These are phyloP conservation scores for Branchinecta lindahli DNA, from an alignment of 1,140 invertebrate genomes.

Conservation along the genomic window DNA sequence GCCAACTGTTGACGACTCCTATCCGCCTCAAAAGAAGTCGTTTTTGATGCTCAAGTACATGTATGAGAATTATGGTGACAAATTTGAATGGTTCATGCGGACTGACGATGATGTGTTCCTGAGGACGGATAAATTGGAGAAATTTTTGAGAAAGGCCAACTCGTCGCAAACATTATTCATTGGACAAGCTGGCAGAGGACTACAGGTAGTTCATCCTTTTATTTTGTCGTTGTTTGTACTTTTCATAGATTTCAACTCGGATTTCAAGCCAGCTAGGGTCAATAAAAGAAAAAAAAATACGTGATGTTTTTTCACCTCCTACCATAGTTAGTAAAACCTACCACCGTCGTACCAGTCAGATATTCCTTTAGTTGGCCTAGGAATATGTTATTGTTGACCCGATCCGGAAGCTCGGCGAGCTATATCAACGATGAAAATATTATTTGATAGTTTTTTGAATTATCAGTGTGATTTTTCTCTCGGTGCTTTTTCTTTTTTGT, in stretches of 20 bases:
- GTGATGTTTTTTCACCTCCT: too few species aligned
- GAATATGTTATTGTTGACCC: too few species aligned
- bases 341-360: too few species aligned
- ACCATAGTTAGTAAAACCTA: too few species aligned
- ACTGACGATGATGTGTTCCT: slow-evolving; percentile 97
- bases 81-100: slow-evolving; percentile 92
- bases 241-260: background rate
- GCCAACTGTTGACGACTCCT: slow-evolving; percentile 77
- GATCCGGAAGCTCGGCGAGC: too few species aligned
- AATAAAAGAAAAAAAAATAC: too few species aligned
- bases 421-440: too few species aligned
- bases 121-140: slow-evolving; percentile 65
- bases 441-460: too few species aligned
- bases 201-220: slow-evolving; percentile 15
- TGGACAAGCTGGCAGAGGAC: slow-evolving; percentile 32
- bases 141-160: slow-evolving; percentile 76
- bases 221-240: background rate
- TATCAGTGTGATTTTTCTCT: too few species aligned
- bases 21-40: slow-evolving; percentile 97
- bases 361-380: too few species aligned
- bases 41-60: slow-evolving; percentile 98
- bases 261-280: too few species aligned
- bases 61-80: slow-evolving; percentile 79
- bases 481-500: too few species aligned
- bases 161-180: slow-evolving; percentile 68